Base-by-base conservation (phyloP, 2,888 invertebrate species). In the Elegia similella region DNA sequence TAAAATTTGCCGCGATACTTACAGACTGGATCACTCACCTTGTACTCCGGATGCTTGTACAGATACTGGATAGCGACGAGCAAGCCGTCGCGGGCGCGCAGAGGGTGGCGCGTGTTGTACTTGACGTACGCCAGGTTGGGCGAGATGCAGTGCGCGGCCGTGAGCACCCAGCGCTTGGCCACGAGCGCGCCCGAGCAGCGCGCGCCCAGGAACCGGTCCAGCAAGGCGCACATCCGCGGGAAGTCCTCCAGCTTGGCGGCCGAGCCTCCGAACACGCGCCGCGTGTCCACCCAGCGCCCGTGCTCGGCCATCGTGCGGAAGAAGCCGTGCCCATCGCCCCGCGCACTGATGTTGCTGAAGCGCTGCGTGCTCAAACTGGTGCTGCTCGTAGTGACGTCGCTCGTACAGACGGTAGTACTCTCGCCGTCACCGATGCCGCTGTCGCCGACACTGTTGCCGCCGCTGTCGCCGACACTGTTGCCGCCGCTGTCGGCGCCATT, bases 91-190 rank as follows among this genome's bases (percentile, higher is more conserved):
- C 69, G 59, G 53, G 71, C 7, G 16, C 50, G 50, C 50, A 38
- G 10, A 0, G 80, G 75, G 1, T 62, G 67, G 7, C 72, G 76
- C 58, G 84, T 65, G 70, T 83, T 80, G 76, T 82, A 86, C 69
- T 76, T 75, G 56, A 87, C 77, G 76, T 82, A 84, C 56, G 80
- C 76, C 55, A 86, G 48, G 43, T 62, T 64, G 47, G 83, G 65
- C 13, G 77, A 57, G 12, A 84, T 74, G 72, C 89, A 90, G 75
- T 88, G 88, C 43, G 85, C 89, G 23, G 89, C 88, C 29, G 89
- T 88, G 56, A 90, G 75, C 69, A 66, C 86, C 88, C 88, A 89
- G 69, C 76, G 78, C 61, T 72, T 53, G 52, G 79, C 65, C 62
- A 90, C 61, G 61, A 83, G 78, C 7, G 82, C 61, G 59, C 67